Percentiles rank a stretch among this genome's conserved stretches.
Conservation (phyloP, 2,113 vertebrate species). For the Alectura lathami region DNA sequence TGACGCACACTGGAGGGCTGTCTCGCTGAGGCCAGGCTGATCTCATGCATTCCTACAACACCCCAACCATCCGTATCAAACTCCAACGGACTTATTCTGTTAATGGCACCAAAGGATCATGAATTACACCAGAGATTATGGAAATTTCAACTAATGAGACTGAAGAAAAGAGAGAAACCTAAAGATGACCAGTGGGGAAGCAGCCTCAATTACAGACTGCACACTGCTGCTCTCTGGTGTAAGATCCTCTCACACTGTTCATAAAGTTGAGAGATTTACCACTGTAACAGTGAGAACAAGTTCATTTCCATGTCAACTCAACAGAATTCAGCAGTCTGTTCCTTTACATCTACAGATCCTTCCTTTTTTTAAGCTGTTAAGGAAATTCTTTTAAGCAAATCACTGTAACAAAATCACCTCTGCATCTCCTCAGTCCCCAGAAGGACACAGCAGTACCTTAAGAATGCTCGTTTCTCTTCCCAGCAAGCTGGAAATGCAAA, state of each 20-base stretch:
- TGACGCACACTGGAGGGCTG: not conserved
- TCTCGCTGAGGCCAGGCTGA: not conserved
- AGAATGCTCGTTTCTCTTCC: conserved; percentile 14
- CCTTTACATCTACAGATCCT: not conserved
- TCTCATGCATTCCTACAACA: not conserved
- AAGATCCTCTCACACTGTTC: not conserved
- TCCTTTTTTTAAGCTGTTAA: not conserved
- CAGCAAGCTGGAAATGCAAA: conserved; percentile 17
- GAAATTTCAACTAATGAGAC: not conserved
- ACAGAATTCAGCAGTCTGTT: not conserved
- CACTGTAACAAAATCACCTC: conserved; percentile 1
- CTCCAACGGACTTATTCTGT: not conserved
- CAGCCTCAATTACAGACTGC: not conserved
- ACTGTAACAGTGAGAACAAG: not conserved
- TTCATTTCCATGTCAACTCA: not conserved
- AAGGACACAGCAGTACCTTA: not conserved
- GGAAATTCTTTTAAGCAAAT: not conserved
- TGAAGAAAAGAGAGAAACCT: not conserved
- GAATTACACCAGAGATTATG: not conserved
- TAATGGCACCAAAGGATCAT: not conserved
- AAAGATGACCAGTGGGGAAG: not conserved
- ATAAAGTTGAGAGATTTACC: not conserved
- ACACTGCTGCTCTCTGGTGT: not conserved
- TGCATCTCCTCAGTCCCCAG: not conserved
- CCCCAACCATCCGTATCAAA: not conserved